Evolutionary conservation across 2,888 invertebrate species (phyloP).

Genomic region (Ectemnius lituratus): DNA sequence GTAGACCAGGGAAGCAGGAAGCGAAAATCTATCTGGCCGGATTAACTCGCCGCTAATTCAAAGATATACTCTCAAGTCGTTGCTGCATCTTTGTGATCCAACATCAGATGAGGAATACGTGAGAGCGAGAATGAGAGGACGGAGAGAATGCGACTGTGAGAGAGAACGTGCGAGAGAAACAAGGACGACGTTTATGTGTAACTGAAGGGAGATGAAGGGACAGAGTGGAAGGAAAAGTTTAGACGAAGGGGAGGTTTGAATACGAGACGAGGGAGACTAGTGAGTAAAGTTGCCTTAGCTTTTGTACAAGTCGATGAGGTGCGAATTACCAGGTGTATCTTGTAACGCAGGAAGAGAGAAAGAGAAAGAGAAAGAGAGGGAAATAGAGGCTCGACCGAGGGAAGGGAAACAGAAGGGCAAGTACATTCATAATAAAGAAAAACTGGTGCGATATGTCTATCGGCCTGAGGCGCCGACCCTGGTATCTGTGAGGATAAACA

Average conservation of each 20-base stretch:
- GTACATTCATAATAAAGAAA: background rate
- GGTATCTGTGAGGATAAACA: slow-evolving; percentile 24
- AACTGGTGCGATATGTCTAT: slow-evolving; percentile 24
- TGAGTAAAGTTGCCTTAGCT: slow-evolving; percentile 71
- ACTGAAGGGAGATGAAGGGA: background rate
- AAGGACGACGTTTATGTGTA: background rate
- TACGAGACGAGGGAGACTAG: slow-evolving; percentile 10
- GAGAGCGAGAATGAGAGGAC: background rate
- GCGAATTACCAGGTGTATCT: slow-evolving; percentile 7
- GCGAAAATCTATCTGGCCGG: too few relatives aligned
- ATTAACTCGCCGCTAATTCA: too few relatives aligned
- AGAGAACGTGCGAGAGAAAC: background rate
- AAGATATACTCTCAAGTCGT: background rate
- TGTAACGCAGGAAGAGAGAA: slow-evolving; percentile 13
- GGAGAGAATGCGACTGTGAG: background rate
- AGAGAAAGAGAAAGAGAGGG: background rate
- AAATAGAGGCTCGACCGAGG: background rate
- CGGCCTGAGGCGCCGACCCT: slow-evolving; percentile 36
- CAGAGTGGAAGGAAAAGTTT: background rate
- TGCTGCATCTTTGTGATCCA: background rate
- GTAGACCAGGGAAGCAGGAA: too few relatives aligned
- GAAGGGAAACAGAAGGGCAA: background rate
- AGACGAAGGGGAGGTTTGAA: background rate
- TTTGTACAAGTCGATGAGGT: slow-evolving; percentile 67
- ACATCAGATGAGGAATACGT: background rate